phyloP scores from a whole-genome alignment of 2,797 vertebrate genomes.

The Gambelia wislizenii region DNA sequence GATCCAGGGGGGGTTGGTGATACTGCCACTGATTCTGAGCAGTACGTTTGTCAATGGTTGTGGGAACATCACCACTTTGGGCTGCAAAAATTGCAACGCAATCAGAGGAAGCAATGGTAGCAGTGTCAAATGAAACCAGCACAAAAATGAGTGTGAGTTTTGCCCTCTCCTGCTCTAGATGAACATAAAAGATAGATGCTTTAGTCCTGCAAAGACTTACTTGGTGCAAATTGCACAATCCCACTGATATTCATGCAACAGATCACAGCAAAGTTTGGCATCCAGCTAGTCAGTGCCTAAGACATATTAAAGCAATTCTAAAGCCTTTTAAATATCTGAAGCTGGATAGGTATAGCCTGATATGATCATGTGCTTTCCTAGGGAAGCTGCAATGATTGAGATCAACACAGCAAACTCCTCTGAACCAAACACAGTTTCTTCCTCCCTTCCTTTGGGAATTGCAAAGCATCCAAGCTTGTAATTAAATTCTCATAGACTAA shows the following conservation, averaged over 20 bases:
- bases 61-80: too few relatives aligned
- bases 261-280: neutral
- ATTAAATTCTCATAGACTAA: slow-evolving; percentile 18
- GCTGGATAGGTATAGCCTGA: slow-evolving; percentile 3
- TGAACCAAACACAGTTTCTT: neutral
- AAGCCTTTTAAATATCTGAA: neutral
- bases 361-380: neutral
- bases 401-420: neutral
- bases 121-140: too few relatives aligned
- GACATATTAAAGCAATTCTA: neutral
- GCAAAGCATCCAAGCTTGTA: slow-evolving; percentile 17
- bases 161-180: neutral
- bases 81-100: too few relatives aligned
- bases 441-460: neutral
- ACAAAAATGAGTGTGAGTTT: too few relatives aligned
- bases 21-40: too few relatives aligned
- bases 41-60: too few relatives aligned
- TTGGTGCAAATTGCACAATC: neutral
- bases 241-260: neutral
- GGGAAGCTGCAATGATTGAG: neutral
- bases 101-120: too few relatives aligned
- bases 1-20: too few relatives aligned
- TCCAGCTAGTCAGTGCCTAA: neutral
- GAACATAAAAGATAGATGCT: neutral
- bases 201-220: neutral